Evolutionary conservation across 1,140 invertebrate genomes (phyloP).

Genomic region (Gyrodactylus bullatarudis): DNA sequence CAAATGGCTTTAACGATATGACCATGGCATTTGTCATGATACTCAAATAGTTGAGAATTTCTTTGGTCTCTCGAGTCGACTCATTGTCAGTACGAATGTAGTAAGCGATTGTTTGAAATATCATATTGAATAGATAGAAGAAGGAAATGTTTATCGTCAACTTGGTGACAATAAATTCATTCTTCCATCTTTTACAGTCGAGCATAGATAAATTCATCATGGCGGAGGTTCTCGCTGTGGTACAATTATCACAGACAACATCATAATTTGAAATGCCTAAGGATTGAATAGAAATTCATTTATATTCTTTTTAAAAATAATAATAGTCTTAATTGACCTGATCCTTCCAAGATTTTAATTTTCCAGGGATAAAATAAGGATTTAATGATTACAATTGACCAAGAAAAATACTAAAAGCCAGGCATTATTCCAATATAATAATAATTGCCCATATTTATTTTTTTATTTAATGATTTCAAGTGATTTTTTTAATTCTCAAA

Average conservation of each 20-base stretch:
- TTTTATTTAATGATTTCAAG: no score
- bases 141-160: background rate
- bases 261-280: background rate
- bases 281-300: no score
- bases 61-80: background rate
- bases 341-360: no score
- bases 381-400: no score
- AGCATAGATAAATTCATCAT: background rate
- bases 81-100: background rate
- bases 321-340: no score
- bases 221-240: background rate
- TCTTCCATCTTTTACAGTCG: background rate
- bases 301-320: no score
- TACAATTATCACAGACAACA: background rate
- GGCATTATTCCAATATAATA: no score
- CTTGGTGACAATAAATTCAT: background rate
- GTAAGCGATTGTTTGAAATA: background rate
- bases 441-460: no score
- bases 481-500: no score
- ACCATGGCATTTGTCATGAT: background rate
- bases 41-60: background rate
- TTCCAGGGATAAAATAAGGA: no score
- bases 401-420: no score
- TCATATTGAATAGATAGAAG: background rate
- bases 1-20: background rate